These are phyloP conservation scores for Chydorus sphaericus DNA, from an alignment of 2,888 invertebrate species.

Conservation along the genomic window DNA sequence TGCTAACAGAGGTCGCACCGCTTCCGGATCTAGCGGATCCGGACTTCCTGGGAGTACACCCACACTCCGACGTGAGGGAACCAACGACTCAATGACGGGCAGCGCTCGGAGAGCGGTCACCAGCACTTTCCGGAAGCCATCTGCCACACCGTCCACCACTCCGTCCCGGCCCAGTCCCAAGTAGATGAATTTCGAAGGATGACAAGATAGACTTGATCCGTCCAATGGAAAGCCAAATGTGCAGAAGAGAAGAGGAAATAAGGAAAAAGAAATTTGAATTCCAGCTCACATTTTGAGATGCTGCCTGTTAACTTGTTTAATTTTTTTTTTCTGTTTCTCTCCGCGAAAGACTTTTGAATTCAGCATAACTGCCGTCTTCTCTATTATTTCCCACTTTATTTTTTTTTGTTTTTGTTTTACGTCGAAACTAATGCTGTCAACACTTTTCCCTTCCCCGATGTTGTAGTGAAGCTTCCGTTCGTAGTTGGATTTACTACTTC, in stretches of 20 bases:
- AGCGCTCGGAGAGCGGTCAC: background rate
- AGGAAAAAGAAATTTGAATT: background rate
- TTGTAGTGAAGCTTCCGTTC: background rate
- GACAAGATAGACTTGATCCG: background rate
- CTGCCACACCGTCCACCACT: background rate
- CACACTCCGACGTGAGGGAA: background rate
- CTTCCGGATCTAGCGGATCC: background rate
- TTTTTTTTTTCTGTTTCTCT: conserved; percentile 2
- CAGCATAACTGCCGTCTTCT: background rate
- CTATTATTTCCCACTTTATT: background rate
- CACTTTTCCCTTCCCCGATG: background rate
- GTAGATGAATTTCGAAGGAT: conserved; percentile 1
- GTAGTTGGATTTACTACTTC: conserved; percentile 6
- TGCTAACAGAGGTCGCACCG: background rate
- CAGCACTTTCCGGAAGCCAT: background rate
- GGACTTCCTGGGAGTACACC: background rate
- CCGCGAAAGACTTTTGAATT: background rate
- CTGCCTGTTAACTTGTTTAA: too few species aligned
- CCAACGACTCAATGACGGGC: background rate
- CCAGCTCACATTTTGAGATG: conserved; percentile 1
- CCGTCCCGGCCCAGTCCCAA: conserved; percentile 1
- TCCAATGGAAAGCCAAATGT: background rate
- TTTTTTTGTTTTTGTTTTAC: background rate
- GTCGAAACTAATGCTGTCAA: background rate
- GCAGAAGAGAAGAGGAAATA: too few species aligned